A percentile compares a stretch with the other conserved stretches of the same genome.
Conservation (phyloP, 2,888 invertebrate genomes). For the Aspidapion aeneum region DNA sequence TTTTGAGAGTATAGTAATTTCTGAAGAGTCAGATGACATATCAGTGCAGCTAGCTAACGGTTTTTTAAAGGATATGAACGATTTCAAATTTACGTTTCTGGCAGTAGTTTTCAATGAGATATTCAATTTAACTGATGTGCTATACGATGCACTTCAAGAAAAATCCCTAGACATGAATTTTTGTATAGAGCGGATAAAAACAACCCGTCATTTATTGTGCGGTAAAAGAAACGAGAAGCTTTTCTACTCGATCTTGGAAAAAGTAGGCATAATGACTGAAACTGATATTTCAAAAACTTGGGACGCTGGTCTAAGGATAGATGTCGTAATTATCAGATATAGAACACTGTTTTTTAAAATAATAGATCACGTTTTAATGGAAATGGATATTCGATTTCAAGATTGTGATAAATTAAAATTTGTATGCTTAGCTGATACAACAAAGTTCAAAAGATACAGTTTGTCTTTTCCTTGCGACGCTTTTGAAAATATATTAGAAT, state of each 20-base stretch:
- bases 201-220: conserved; percentile 5
- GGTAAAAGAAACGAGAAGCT: conserved; percentile 14
- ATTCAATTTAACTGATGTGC: conserved; percentile 23
- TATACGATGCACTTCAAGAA: conserved; percentile 23
- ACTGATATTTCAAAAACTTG: neutral
- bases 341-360: conserved; percentile 4
- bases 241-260: conserved; percentile 14
- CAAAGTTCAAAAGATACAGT: neutral
- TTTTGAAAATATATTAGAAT: conserved; percentile 3
- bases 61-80: conserved; percentile 26
- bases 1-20: conserved; percentile 22
- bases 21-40: conserved; percentile 20
- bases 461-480: conserved; percentile 3
- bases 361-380: conserved; percentile 10
- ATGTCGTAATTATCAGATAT: neutral
- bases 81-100: conserved; percentile 29
- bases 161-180: conserved; percentile 26
- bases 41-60: conserved; percentile 22
- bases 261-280: conserved; percentile 8
- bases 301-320: neutral
- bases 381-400: conserved; percentile 10
- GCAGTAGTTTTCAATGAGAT: conserved; percentile 25
- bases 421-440: conserved; percentile 10
- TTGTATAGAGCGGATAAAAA: conserved; percentile 23
- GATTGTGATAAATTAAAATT: conserved; percentile 11